A percentile compares a stretch with the other conserved stretches of the same genome.
Conservation (phyloP, 2,888 invertebrate species). For the Gerris lacustris region DNA sequence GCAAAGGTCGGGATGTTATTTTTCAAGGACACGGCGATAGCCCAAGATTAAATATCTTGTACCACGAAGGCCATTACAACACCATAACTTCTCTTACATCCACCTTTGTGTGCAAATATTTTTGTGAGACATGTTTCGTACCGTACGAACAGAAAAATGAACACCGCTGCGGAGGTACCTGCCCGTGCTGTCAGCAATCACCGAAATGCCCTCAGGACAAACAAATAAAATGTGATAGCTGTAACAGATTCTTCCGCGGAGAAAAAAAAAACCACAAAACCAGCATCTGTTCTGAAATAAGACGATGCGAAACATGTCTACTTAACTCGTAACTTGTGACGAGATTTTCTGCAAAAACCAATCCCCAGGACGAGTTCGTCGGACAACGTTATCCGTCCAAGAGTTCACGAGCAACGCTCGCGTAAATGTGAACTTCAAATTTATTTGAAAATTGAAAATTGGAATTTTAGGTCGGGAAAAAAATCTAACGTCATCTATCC, state of each 20-base stretch:
- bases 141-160: background rate
- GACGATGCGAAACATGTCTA: too few relatives aligned
- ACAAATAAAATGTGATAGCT: background rate
- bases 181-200: background rate
- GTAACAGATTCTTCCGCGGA: background rate
- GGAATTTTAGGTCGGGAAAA: too few relatives aligned
- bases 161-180: background rate
- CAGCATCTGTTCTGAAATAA: background rate
- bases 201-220: background rate
- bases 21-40: background rate
- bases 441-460: too few relatives aligned
- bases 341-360: background rate
- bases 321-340: background rate
- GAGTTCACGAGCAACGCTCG: too few relatives aligned
- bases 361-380: too few relatives aligned
- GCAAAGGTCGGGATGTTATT: slow-evolving; percentile 5
- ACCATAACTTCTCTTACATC: background rate
- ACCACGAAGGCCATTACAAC: background rate
- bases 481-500: too few relatives aligned
- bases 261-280: background rate
- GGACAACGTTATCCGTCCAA: too few relatives aligned
- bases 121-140: background rate
- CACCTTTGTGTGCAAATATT: background rate
- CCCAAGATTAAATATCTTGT: background rate
- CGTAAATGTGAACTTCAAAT: too few relatives aligned